Evolutionary conservation across 2,888 invertebrate genomes (phyloP).

Genomic region (Diarsia mendica): DNA sequence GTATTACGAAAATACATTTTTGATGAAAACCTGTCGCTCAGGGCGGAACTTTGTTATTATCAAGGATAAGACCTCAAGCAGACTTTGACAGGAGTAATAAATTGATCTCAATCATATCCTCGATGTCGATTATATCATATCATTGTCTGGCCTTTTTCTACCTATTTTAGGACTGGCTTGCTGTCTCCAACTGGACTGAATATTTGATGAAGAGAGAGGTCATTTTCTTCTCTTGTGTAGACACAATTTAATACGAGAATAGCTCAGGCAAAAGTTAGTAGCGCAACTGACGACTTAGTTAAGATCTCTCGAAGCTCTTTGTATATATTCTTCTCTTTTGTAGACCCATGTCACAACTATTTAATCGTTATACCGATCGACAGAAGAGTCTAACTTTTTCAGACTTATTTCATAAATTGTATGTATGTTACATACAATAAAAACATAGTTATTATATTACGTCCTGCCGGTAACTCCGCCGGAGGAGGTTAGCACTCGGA

Average conservation of each 20-base stretch:
- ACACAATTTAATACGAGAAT: too few relatives aligned
- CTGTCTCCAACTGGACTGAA: background rate
- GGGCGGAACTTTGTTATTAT: background rate
- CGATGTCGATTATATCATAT: background rate
- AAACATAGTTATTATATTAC: constrained; percentile 17
- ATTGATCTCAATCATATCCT: background rate
- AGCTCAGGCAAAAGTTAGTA: too few relatives aligned
- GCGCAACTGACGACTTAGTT: too few relatives aligned
- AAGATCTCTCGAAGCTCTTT: background rate
- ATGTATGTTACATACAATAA: background rate
- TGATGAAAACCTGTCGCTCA: background rate
- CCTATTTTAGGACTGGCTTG: background rate
- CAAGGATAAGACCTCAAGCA: background rate
- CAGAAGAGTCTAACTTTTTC: background rate
- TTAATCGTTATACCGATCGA: background rate
- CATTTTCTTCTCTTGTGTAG: background rate
- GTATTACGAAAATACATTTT: constrained; percentile 20
- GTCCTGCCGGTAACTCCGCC: background rate
- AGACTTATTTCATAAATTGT: constrained; percentile 4
- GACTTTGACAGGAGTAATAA: background rate
- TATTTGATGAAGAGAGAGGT: background rate
- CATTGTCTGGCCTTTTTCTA: background rate
- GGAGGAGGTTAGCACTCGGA: constrained; percentile 3
- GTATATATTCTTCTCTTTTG: background rate
- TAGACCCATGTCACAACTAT: background rate